phyloP scores from a whole-genome alignment of 2,888 invertebrate genomes.

The Amblyteles armatorius region DNA sequence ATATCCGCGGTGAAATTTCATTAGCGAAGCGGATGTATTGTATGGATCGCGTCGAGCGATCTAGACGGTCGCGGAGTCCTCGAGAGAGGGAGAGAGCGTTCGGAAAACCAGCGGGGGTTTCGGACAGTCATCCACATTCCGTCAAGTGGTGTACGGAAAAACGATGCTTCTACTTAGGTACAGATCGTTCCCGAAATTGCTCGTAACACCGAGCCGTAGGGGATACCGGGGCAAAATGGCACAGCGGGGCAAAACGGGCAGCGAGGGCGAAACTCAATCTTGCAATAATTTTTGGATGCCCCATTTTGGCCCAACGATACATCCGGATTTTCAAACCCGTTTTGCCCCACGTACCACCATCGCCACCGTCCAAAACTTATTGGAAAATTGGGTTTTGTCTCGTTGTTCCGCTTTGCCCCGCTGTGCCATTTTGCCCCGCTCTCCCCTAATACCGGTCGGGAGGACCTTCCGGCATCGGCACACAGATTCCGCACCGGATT shows the following conservation, averaged over 20 bases:
- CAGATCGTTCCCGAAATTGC: slow-evolving; percentile 60
- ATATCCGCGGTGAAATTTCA: slow-evolving; percentile 70
- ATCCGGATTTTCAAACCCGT: no score
- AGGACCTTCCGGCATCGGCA: slow-evolving; percentile 29
- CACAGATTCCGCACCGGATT: slow-evolving; percentile 16
- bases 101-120: slow-evolving; percentile 60
- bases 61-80: slow-evolving; percentile 66
- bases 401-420: no score
- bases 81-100: slow-evolving; percentile 76
- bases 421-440: no score
- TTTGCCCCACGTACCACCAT: no score
- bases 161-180: slow-evolving; percentile 27
- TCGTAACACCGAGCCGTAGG: slow-evolving; percentile 48
- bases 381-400: no score
- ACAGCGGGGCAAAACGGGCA: no score
- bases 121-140: slow-evolving; percentile 49
- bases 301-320: no score
- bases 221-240: no score
- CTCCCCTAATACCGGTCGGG: background rate
- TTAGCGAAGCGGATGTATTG: slow-evolving; percentile 43
- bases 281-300: no score
- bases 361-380: no score
- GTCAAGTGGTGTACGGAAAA: slow-evolving; percentile 19
- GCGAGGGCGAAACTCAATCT: no score
- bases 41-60: background rate